Conservation (phyloP, 2,888 invertebrate genomes). For the Plemyria rubiginata region DNA sequence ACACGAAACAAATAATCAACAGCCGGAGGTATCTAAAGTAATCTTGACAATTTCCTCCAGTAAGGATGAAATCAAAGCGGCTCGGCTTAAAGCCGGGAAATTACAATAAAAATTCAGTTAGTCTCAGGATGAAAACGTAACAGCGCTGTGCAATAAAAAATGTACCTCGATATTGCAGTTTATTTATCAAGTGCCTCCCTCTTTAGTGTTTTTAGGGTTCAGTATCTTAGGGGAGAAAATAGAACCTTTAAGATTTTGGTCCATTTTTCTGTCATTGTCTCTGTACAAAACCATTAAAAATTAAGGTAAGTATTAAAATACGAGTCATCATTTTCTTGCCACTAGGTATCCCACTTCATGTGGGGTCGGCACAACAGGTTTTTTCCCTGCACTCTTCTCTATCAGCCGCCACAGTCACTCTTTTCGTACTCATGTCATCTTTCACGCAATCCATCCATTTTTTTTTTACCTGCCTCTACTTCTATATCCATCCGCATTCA, state of each 20-base stretch:
- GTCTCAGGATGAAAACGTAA: constrained; percentile 23
- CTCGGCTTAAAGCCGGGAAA: constrained; percentile 18
- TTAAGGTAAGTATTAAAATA: no score
- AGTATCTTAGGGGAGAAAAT: background rate
- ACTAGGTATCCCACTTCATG: no score
- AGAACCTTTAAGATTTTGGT: background rate
- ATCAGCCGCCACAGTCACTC: no score
- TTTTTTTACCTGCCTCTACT: no score
- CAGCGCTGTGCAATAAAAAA: constrained; percentile 19
- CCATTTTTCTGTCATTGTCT: no score
- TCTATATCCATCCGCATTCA: no score
- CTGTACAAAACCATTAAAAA: no score
- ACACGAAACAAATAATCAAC: background rate
- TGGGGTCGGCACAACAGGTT: no score
- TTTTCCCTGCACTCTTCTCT: no score
- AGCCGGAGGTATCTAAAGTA: background rate
- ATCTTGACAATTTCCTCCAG: background rate
- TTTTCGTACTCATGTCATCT: no score
- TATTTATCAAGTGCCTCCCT: constrained; percentile 9
- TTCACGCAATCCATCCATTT: no score
- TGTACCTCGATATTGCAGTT: constrained; percentile 18
- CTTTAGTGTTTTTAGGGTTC: background rate
- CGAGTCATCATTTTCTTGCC: no score
- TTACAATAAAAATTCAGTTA: constrained; percentile 32
- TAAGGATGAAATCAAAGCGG: constrained; percentile 20